phyloP scores from a whole-genome alignment of 2,113 vertebrate genomes.

The Microcebus griseorufus region DNA sequence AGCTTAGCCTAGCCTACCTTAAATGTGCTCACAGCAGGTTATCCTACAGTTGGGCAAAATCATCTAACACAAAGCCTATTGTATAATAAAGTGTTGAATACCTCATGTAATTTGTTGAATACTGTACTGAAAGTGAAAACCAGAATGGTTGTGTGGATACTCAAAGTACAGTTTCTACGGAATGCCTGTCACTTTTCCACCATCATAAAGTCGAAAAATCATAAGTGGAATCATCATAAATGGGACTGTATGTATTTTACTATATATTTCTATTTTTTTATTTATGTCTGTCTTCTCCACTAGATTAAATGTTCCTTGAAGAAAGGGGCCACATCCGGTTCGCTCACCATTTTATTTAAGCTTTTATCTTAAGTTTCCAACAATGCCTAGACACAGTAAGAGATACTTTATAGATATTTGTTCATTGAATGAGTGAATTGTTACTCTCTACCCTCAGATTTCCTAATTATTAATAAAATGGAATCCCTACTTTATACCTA shows the following conservation, averaged over 20 bases:
- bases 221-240: background rate
- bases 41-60: background rate
- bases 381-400: background rate
- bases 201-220: background rate
- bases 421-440: background rate
- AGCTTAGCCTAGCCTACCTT: background rate
- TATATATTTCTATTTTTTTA: background rate
- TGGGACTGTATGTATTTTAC: background rate
- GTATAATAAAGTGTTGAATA: background rate
- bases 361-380: background rate
- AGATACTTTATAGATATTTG: background rate
- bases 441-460: background rate
- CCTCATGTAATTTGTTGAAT: background rate
- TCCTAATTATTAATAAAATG: background rate
- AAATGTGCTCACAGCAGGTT: background rate
- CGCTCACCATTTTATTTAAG: background rate
- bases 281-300: background rate
- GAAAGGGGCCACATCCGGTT: background rate
- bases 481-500: background rate
- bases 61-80: background rate
- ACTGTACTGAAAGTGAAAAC: background rate
- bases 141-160: background rate
- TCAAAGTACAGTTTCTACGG: background rate
- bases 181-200: background rate
- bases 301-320: background rate